Evolutionary conservation across 1,140 invertebrate genomes (phyloP).

Genomic region (Olivierus martensii): DNA sequence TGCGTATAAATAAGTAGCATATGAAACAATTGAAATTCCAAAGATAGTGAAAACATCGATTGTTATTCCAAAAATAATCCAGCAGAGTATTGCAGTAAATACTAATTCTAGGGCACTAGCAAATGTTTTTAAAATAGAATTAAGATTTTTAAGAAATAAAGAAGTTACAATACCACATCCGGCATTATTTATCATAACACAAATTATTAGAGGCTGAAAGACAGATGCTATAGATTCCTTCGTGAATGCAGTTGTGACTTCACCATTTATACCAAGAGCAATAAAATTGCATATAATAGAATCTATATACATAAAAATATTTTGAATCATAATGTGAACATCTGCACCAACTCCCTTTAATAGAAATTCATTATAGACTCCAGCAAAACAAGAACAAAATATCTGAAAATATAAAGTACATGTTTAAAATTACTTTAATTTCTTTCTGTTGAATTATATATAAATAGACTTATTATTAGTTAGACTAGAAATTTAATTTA

Average conservation of each 20-base stretch:
- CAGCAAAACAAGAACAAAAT: slow-evolving; percentile 82
- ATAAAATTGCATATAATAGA: slow-evolving; percentile 81
- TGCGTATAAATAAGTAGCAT: slow-evolving; percentile 72
- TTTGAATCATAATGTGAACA: slow-evolving; percentile 84
- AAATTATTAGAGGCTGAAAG: slow-evolving; percentile 49
- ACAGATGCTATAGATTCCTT: slow-evolving; percentile 38
- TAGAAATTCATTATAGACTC: slow-evolving; percentile 92
- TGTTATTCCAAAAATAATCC: slow-evolving; percentile 73
- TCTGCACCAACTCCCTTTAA: slow-evolving; percentile 61
- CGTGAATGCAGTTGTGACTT: slow-evolving; percentile 42
- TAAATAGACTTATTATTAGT: too few relatives aligned
- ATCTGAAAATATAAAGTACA: slow-evolving; percentile 46
- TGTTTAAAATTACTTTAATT: too few relatives aligned
- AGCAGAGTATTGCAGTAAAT: slow-evolving; percentile 79
- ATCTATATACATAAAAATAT: slow-evolving; percentile 91
- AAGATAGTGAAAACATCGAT: slow-evolving; percentile 67
- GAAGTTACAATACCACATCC: slow-evolving; percentile 84
- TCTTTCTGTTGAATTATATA: too few relatives aligned
- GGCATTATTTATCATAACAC: slow-evolving; percentile 80
- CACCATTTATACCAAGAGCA: slow-evolving; percentile 46
- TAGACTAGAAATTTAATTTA: too few relatives aligned
- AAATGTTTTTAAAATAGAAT: slow-evolving; percentile 93
- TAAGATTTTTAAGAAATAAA: slow-evolving; percentile 81
- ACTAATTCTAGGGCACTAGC: slow-evolving; percentile 84
- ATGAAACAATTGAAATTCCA: slow-evolving; percentile 67